phyloP scores from a whole-genome alignment of 2,888 invertebrate species.

The Neocrepidodera transversa region DNA sequence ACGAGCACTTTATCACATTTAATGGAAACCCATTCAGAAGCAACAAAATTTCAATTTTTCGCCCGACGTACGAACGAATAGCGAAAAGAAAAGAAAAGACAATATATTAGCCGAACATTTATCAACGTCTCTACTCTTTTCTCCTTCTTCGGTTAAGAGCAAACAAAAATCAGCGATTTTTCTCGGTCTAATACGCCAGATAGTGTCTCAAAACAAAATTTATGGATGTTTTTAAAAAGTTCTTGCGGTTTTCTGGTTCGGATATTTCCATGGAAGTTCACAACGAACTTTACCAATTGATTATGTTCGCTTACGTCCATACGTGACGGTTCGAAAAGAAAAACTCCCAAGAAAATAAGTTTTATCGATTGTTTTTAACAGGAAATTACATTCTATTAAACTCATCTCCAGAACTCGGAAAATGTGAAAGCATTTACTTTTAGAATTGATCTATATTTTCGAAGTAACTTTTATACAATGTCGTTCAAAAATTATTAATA shows the following conservation, averaged over 20 bases:
- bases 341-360: too few species aligned
- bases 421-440: too few species aligned
- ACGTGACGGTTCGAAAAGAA: conserved; percentile 4
- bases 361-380: neutral
- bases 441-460: too few species aligned
- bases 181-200: conserved; percentile 36
- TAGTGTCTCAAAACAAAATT: conserved; percentile 36
- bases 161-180: conserved; percentile 40
- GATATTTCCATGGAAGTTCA: conserved; percentile 22
- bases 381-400: too few species aligned
- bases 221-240: conserved; percentile 36
- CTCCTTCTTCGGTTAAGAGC: conserved; percentile 21
- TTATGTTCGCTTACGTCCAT: conserved; percentile 20
- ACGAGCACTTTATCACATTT: conserved; percentile 4
- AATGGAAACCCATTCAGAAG: conserved; percentile 7
- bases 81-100: conserved; percentile 14
- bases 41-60: conserved; percentile 12
- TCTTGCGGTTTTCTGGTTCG: conserved; percentile 35
- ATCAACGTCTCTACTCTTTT: conserved; percentile 23
- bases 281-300: conserved; percentile 21
- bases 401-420: too few species aligned
- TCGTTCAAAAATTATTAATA: too few species aligned
- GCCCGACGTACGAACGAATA: conserved; percentile 9
- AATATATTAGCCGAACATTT: conserved; percentile 25
- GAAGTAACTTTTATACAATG: too few species aligned